Evolutionary conservation across 2,888 invertebrate species (phyloP).

Genomic region (Loripinus fragilis): DNA sequence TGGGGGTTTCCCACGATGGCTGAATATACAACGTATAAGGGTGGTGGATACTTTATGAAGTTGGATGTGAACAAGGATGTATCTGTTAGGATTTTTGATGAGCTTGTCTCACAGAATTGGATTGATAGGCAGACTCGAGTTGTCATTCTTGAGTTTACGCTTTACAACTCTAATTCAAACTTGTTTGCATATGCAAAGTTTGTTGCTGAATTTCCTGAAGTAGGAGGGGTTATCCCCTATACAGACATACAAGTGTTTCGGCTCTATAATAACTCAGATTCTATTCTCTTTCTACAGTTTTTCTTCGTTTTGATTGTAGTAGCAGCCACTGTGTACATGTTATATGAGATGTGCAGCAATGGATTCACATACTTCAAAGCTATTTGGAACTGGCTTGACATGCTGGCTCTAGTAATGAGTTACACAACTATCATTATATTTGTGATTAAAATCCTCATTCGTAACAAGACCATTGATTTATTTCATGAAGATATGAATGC

Average conservation of each 20-base stretch:
- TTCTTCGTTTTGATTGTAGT: constrained; percentile 56
- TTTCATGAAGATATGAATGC: constrained; percentile 64
- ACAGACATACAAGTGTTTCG: constrained; percentile 66
- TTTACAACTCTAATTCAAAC: constrained; percentile 76
- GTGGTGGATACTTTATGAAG: constrained; percentile 61
- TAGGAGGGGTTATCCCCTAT: constrained; percentile 64
- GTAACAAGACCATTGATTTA: constrained; percentile 53
- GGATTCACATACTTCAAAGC: constrained; percentile 76
- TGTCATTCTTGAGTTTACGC: constrained; percentile 78
- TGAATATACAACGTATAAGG: constrained; percentile 43
- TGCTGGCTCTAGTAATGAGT: constrained; percentile 79
- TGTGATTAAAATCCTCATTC: constrained; percentile 72
- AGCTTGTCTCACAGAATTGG: constrained; percentile 67
- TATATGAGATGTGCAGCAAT: constrained; percentile 57
- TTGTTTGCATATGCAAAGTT: constrained; percentile 70
- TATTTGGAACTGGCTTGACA: constrained; percentile 83
- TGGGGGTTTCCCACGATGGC: constrained; percentile 57
- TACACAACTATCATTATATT: constrained; percentile 72
- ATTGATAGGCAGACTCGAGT: constrained; percentile 75
- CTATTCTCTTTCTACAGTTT: constrained; percentile 61
- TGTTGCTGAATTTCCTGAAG: constrained; percentile 73
- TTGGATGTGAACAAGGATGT: constrained; percentile 58
- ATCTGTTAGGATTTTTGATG: constrained; percentile 49
- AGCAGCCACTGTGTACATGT: constrained; percentile 48
- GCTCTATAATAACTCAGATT: constrained; percentile 55